Base-by-base conservation (phyloP, 2,888 invertebrate genomes). In the Hemistola chrysoprasaria region DNA sequence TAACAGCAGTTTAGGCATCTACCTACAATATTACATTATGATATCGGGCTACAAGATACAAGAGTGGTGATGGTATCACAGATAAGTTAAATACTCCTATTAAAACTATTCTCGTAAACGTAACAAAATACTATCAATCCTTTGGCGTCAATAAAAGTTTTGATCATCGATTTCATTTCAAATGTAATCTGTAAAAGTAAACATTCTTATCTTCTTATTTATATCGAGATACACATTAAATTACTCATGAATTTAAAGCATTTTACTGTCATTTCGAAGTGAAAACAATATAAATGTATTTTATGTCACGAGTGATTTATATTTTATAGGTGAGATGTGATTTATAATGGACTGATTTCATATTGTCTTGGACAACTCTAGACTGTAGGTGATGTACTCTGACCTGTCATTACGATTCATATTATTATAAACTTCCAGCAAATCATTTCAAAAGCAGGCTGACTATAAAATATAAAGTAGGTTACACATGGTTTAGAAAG, bases 221-320 rank as follows among this genome's bases (percentile, higher is more conserved):
- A 70, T 71, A 69, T 71, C 68, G 64, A 59, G 61, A 63, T 68
- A 71, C 61, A 66, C 70, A 77, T 85, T 83, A 85, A 85, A 82
- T 84, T 78, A 81, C 67, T 77, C 79, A 84, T 83, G 83, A 79
- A 81, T 85, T 83, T 79, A 77, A 80, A 83, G 65, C 67, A 76
- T 84, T 86, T 86, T 84, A 85, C 79, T 78, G 81, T 82, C 77
- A 80, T 79, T 78, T 79, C 72, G 61, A 71, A 81, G 81, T 80
- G 84, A 84, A 87, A 88, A 87, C 86, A 85, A 86, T 85, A 85
- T 82, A 83, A 84, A 84, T 81, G 80, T 85, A 72, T 82, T 87
- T 85, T 85, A 79, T 79, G 84, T 78, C 79, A 70, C 66, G 51
- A 50, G 67, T 86, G 87, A 86, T 86, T 86, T 88, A 88, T 85